Evolutionary conservation across 2,113 vertebrate genomes (phyloP), one percentile per base, ranked within the genome.

Genomic region (Arenaria interpres): DNA sequence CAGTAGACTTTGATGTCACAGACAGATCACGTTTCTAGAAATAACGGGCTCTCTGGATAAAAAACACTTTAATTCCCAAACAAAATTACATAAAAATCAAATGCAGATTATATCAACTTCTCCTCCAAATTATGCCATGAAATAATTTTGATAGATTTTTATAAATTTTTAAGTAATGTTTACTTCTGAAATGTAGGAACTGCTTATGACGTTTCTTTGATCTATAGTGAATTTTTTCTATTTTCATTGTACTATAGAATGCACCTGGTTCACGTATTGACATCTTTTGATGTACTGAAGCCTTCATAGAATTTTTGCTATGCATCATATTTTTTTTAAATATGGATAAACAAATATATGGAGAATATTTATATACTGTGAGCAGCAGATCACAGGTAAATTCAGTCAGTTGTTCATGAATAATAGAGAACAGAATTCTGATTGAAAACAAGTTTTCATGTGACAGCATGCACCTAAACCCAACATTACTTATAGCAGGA

Each of bases 111-210:
- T 33, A 90, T 43, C 59, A 89, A 74, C 45, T 79, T 54, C 37
- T n/a, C 57, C 84, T 51, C n/a, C n/a, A 96, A 97, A 96, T 96
- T 89, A 96, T 68, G 12, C 50, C 35, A 73, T 28, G 66, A 90
- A 96, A 95, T 96, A 94, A 97, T 93, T 95, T 66, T 94, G 93
- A 97, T 81, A 46, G 64, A 82, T 92, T 91, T 96, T 88, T 80
- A 97, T 97, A 94, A 94, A 96, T 96, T 96, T 97, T 96, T 94
- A 92, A 97, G 60, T 89, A 94, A 93, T 94, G 90, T 88, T 97
- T 97, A 87, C 90, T 96, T 94, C 77, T 93, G 63, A 74, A 96
- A 95, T 63, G 48, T 12, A 91, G 90, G 73, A 82, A 79, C 90
- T 20, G 9, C 39, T 94, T 51, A 23, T 93, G 95, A 90, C 53